Evolutionary conservation across 1,140 invertebrate genomes (phyloP).

Genomic region (roundworm (Caenorhabditis elegans)): DNA sequence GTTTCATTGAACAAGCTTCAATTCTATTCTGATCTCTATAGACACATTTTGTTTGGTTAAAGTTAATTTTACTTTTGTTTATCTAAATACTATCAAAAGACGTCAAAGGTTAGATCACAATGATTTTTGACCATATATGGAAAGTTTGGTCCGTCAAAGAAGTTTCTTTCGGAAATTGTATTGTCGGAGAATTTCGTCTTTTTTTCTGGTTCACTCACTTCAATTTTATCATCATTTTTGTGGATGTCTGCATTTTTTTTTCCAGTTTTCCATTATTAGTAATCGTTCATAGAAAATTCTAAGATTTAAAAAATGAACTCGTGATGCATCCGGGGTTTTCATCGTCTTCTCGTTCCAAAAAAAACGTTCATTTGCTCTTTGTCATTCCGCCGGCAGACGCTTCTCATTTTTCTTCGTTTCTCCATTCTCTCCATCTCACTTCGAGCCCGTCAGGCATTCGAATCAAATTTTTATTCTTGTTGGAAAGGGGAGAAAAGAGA

Average conservation of each 20-base stretch:
- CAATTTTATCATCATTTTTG: background rate
- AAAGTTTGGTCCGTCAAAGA: background rate
- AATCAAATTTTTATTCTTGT: conserved; percentile 26
- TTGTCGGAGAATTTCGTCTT: background rate
- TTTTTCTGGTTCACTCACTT: background rate
- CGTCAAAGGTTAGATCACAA: too few relatives aligned
- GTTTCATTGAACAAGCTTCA: too few relatives aligned
- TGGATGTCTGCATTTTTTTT: too few relatives aligned
- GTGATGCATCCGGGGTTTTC: too few relatives aligned
- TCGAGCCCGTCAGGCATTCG: conserved; percentile 23
- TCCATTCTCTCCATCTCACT: background rate
- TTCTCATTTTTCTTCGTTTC: conserved; percentile 2
- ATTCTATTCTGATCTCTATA: too few relatives aligned
- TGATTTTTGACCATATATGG: background rate
- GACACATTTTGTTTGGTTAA: too few relatives aligned
- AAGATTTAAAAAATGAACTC: too few relatives aligned
- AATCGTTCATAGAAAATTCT: background rate
- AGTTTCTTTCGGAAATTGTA: background rate
- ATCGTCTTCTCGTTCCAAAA: background rate
- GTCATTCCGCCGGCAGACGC: background rate
- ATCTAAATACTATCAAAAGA: too few relatives aligned
- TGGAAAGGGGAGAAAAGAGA: background rate
- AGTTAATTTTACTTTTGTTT: too few relatives aligned
- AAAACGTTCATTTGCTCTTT: background rate
- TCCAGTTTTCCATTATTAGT: too few relatives aligned